phyloP scores from a whole-genome alignment of 2,113 vertebrate genomes.

The Numida meleagris region DNA sequence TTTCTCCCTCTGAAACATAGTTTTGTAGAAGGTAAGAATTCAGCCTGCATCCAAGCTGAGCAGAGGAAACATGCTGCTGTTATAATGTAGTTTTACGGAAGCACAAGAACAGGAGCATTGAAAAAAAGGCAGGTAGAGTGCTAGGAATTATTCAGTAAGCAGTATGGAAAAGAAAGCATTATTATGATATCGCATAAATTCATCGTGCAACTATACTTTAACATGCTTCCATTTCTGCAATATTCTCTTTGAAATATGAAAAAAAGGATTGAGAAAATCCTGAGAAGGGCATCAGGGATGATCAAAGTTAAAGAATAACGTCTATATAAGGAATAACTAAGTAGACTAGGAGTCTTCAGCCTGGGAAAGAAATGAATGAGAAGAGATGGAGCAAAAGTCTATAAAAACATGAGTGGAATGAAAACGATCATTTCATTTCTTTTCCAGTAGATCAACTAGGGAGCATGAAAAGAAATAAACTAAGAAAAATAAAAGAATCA shows the following conservation, averaged over 20 bases:
- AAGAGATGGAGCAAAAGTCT: neutral
- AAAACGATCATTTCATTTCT: neutral
- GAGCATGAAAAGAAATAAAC: neutral
- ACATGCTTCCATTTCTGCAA: neutral
- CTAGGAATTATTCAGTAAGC: neutral
- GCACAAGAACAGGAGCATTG: neutral
- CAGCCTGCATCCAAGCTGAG: neutral
- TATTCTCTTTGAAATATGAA: neutral
- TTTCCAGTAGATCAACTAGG: neutral
- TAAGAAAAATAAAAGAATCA: neutral
- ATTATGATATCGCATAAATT: neutral
- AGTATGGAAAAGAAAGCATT: neutral
- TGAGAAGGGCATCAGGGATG: neutral
- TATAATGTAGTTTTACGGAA: neutral
- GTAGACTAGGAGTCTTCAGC: neutral
- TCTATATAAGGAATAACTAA: neutral
- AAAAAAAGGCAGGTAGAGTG: neutral
- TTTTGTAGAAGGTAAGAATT: neutral
- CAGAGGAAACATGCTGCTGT: neutral
- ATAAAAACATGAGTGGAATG: neutral
- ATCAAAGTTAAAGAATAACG: neutral
- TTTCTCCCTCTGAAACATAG: neutral
- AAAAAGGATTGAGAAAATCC: neutral
- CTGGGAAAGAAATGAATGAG: neutral
- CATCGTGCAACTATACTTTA: neutral